These are phyloP conservation scores for Pipra filicauda DNA, from an alignment of 2,113 vertebrate species.

Conservation along the genomic window DNA sequence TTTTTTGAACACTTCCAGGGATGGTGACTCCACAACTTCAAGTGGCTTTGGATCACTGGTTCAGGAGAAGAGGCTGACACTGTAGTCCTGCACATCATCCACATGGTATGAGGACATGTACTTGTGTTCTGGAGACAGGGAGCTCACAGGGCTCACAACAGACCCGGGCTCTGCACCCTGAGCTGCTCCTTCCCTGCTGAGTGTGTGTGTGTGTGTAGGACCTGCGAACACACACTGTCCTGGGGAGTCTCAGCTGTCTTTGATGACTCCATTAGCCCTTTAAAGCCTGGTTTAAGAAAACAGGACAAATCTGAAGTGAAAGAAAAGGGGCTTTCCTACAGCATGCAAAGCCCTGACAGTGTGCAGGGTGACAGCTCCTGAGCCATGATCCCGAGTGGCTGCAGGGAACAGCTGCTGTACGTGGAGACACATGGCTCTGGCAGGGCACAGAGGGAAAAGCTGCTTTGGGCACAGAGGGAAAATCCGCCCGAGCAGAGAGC, in stretches of 20 bases:
- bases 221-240: rapidly evolving
- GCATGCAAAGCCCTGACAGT: rapidly evolving
- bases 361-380: not conserved
- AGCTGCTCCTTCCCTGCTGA: not conserved
- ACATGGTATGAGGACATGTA: rapidly evolving
- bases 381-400: not conserved
- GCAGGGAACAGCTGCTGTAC: not conserved
- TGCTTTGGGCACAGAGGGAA: not conserved
- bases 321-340: not conserved
- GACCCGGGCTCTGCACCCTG: not conserved
- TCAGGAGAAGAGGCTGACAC: not conserved
- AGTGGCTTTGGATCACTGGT: not conserved
- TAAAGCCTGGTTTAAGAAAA: not conserved
- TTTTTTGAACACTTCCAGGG: not conserved
- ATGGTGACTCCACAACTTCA: not conserved
- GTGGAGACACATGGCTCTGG: not conserved
- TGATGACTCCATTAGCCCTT: not conserved
- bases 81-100: not conserved
- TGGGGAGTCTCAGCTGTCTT: not conserved
- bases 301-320: not conserved
- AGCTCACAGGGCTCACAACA: rapidly evolving
- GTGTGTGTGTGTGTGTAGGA: rapidly evolving
- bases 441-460: not conserved
- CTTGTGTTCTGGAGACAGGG: not conserved
- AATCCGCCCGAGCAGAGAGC: not conserved